Base-by-base conservation (phyloP, 2,888 invertebrate species). In the Melinaea marsaeus region DNA sequence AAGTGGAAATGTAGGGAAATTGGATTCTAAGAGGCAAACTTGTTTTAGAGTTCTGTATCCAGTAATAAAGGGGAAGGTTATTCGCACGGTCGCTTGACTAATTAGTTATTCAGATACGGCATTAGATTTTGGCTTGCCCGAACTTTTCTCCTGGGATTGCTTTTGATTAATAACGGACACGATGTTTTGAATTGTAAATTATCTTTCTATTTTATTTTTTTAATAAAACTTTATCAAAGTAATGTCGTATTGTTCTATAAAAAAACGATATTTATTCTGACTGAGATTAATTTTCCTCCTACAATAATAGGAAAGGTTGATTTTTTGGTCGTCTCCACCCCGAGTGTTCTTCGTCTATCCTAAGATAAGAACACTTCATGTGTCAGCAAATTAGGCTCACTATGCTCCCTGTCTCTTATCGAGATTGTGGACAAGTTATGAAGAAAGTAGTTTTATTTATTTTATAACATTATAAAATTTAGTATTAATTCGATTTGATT, bases 1-100 rank as follows among this genome's bases (percentile, higher is more conserved):
- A 71, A 71, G 62, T 69, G 69, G 69, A 69, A 69, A 71, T 66
- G 67, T 69, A 68, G 65, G 70, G 69, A 71, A 73, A 73, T 73
- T 70, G 64, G 67, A 69, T 68, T 65, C 56, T 60, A 61, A 64
- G 64, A 68, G 61, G 68, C 47, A 60, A 67, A 68, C 69, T 71
- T 61, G 67, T 69, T 68, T 63, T 64, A 42, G 57, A 65, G 59
- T 66, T 65, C 60, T 45, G 48, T 62, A 67, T 66, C 37, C 37
- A 63, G 42, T 63, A 57, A 58, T 61, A 60, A 60, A 57, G 57
- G 60, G 55, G 22, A 35, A 35, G 55, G 55, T 56, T 56, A 34
- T 54, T 55, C 46, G 51, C 35, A 35, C 11, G 13, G 47, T 22
- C 13, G 34, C 13, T 64, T 58, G 35, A 61, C 45, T 61, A 61